phyloP scores from a whole-genome alignment of 2,113 vertebrate genomes.

The Callospermophilus lateralis region DNA sequence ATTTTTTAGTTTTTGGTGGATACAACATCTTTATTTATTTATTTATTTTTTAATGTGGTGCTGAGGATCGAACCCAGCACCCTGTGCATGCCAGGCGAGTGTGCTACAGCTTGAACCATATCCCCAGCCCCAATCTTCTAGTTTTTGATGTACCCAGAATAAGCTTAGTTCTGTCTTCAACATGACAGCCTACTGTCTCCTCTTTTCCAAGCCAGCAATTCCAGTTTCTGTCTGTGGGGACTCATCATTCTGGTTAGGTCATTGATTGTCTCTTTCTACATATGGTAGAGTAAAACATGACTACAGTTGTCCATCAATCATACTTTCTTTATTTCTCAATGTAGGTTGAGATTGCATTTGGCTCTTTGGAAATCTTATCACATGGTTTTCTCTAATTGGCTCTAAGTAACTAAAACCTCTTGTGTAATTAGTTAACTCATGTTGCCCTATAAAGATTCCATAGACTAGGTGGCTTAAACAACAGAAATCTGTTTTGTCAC shows the following conservation, averaged over 20 bases:
- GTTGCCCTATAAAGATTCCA: neutral
- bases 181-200: neutral
- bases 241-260: neutral
- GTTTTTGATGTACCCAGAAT: constrained; percentile 18
- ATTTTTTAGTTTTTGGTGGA: too few species aligned
- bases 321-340: neutral
- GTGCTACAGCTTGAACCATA: too few species aligned
- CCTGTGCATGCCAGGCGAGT: too few species aligned
- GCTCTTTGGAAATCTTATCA: neutral
- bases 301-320: neutral
- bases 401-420: neutral
- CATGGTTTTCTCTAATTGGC: neutral
- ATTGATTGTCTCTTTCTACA: neutral
- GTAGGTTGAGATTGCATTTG: neutral
- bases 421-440: neutral
- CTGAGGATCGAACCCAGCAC: too few species aligned
- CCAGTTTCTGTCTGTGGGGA: neutral
- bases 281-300: neutral
- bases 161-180: neutral
- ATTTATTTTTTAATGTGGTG: too few species aligned
- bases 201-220: constrained; percentile 1
- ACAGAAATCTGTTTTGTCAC: constrained; percentile 4
- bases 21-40: too few species aligned
- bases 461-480: neutral
- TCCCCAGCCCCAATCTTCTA: neutral